Evolutionary conservation across 2,888 invertebrate species (phyloP), one percentile per base, ranked within the genome.

Genomic region (Hypercompe scribonia): DNA sequence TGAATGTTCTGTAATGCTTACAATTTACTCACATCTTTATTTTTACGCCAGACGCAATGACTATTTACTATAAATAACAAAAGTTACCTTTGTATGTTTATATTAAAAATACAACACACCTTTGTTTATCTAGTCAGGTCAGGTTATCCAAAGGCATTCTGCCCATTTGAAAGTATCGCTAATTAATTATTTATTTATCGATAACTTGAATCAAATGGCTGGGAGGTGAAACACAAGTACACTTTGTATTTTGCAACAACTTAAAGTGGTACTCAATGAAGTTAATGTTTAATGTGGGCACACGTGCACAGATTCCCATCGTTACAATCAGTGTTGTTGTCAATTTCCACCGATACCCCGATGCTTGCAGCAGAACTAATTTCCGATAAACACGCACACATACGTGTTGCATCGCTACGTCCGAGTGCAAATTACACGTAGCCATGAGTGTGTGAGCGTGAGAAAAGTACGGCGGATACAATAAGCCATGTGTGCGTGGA

Each of bases 391-490:
- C 90, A 88, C 90, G 89, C 92, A 92, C 90, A 91, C 89, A 88
- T 81, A 87, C 74, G 81, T 81, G 86, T 84, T 82, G 85, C 84
- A 83, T 87, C 85, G 84, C 88, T 88, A 91, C 88, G 85, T 89
- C 83, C 85, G 88, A 91, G 91, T 92, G 91, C 91, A 92, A 92
- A 94, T 93, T 93, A 91, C 89, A 87, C 84, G 82, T 89, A 88
- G 85, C 87, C 81, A 88, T 90, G 89, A 86, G 90, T 91, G 90
- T 91, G 93, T 92, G 90, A 95, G 93, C 95, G 95, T 96, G 95
- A 94, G 96, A 96, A 95, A 94, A 92, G 90, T 92, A 91, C 93
- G 88, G 89, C 90, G 92, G 91, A 92, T 90, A 92, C 91, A 91
- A 90, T 90, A 86, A 86, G 81, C 87, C 80, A 81, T 91, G 91